Conservation (phyloP, 1,140 invertebrate species). For the Rhynchophorus ferrugineus region DNA sequence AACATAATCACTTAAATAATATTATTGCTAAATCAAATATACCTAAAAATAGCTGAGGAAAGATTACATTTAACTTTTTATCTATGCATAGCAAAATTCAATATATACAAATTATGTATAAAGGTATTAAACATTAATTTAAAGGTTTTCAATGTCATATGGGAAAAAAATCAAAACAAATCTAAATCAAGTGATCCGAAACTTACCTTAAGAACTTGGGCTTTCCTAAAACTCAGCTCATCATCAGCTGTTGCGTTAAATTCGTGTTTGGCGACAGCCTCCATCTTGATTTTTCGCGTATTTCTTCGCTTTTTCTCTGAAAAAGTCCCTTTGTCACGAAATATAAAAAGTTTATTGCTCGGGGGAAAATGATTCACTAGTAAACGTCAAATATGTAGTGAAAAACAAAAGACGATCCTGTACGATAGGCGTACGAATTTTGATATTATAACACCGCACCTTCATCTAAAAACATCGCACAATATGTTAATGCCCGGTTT, state of each 20-base stretch:
- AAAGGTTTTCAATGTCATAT: constrained; percentile 17
- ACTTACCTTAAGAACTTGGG: constrained; percentile 87
- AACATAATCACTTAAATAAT: background rate
- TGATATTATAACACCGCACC: background rate
- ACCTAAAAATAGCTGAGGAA: too few species aligned
- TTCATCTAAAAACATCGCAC: constrained; percentile 7
- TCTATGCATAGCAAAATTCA: too few species aligned
- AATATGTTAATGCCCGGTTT: too few species aligned
- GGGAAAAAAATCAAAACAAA: constrained; percentile 11
- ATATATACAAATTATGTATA: too few species aligned
- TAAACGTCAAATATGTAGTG: constrained; percentile 24
- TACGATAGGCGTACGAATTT: background rate
- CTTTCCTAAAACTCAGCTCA: constrained; percentile 95
- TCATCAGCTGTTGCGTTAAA: constrained; percentile 97
- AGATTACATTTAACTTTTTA: too few species aligned
- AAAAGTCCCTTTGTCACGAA: constrained; percentile 11
- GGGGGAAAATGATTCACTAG: constrained; percentile 19
- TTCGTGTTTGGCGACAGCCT: constrained; percentile 97
- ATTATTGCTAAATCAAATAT: too few species aligned
- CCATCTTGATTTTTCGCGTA: constrained; percentile 57
- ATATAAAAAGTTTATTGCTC: constrained; percentile 10
- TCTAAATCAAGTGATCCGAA: background rate
- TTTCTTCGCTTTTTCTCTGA: background rate
- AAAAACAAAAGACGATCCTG: constrained; percentile 17
- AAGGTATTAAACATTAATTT: too few species aligned